A percentile compares a stretch with the other conserved stretches of the same genome.
These are phyloP conservation scores for Scortum barcoo DNA, from an alignment of 2,113 vertebrate species.

Conservation along the genomic window DNA sequence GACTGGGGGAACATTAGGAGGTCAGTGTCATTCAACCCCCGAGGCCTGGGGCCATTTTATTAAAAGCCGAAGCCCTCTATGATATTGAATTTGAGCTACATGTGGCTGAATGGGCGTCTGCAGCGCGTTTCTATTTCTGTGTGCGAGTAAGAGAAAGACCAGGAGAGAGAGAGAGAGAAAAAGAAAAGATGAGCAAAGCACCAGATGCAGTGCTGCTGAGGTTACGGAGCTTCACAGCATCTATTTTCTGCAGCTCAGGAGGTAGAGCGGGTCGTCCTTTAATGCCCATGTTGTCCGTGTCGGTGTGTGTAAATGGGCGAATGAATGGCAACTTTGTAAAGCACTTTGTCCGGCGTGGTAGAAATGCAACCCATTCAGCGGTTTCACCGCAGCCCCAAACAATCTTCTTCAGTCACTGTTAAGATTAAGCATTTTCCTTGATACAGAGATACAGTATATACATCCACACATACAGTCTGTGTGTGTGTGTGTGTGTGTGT, in stretches of 20 bases:
- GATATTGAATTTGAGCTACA: slow-evolving; percentile 17
- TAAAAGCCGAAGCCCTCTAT: slow-evolving; percentile 30
- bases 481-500: not conserved
- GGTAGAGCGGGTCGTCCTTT: too few species aligned
- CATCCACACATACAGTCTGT: not conserved
- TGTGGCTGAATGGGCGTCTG: slow-evolving; percentile 18
- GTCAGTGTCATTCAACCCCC: slow-evolving; percentile 31
- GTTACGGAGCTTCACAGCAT: slow-evolving; percentile 3
- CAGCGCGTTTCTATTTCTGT: slow-evolving; percentile 3
- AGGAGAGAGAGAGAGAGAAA: too few species aligned
- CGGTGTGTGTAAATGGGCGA: too few species aligned
- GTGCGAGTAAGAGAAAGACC: slow-evolving; percentile 1
- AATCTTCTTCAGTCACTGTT: slow-evolving; percentile 1
- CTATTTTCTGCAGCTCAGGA: not conserved
- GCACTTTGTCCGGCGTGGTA: too few species aligned
- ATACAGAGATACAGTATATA: slow-evolving; percentile 9
- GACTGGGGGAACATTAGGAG: slow-evolving; percentile 34
- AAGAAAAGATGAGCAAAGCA: not conserved
- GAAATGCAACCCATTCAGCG: too few species aligned
- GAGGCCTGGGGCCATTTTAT: slow-evolving; percentile 25
- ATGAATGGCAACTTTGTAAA: too few species aligned
- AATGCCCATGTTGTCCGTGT: too few species aligned
- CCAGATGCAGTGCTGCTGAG: not conserved
- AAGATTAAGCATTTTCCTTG: slow-evolving; percentile 38
- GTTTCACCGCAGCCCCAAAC: slow-evolving; percentile 13